A percentile compares a stretch with the other conserved stretches of the same genome.
These are phyloP conservation scores for Myoxocephalus aenaeus DNA, from an alignment of 2,797 vertebrate species.

Conservation along the genomic window DNA sequence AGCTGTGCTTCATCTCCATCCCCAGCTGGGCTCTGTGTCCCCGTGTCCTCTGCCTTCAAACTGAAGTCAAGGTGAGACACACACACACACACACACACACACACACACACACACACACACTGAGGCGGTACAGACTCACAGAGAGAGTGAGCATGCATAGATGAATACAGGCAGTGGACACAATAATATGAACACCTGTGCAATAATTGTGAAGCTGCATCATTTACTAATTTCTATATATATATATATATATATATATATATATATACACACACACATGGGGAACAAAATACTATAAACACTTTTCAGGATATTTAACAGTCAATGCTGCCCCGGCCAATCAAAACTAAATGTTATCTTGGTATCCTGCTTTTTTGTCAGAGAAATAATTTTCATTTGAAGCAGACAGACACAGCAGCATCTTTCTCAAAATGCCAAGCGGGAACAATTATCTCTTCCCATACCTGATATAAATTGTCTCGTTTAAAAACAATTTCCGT, in stretches of 20 bases:
- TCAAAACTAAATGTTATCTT: constrained; percentile 21
- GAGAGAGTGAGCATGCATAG: constrained; percentile 10
- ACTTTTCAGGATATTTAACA: constrained; percentile 19
- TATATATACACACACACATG: background rate
- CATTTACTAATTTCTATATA: background rate
- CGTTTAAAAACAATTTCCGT: constrained; percentile 13
- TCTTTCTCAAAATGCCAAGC: constrained; percentile 17
- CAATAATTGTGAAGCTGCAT: background rate
- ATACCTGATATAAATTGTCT: constrained; percentile 6
- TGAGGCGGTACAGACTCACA: constrained; percentile 20
- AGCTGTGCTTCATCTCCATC: constrained; percentile 82
- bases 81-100: constrained; percentile 20
- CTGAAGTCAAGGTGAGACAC: constrained; percentile 74
- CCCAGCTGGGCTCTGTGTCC: constrained; percentile 80
- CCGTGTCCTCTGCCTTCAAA: constrained; percentile 78
- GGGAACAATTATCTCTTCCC: constrained; percentile 2
- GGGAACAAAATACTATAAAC: constrained; percentile 17
- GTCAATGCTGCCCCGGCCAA: background rate
- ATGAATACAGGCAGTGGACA: constrained; percentile 20
- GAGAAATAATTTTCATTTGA: constrained; percentile 25
- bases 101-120: constrained; percentile 3
- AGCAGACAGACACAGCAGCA: constrained; percentile 4
- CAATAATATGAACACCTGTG: constrained; percentile 20
- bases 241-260: background rate
- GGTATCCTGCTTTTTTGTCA: constrained; percentile 18